Conservation (phyloP, 2,113 vertebrate genomes). For the Semnopithecus entellus region DNA sequence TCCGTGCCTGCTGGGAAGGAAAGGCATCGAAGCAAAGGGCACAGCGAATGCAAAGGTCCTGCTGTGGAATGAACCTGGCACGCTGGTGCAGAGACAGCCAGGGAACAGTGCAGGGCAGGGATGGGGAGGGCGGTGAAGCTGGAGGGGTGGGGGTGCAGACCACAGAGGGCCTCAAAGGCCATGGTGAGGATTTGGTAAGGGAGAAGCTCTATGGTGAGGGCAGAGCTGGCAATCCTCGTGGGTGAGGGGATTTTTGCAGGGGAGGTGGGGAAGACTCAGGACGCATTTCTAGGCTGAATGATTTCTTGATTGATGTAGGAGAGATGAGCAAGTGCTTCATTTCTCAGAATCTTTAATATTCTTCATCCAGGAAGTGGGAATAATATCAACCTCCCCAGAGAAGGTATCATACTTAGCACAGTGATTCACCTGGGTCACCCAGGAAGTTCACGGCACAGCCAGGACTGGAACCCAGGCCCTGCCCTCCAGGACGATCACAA, state of each 20-base stretch:
- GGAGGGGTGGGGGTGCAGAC: too few relatives aligned
- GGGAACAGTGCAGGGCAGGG: fast-evolving
- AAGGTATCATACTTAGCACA: fast-evolving
- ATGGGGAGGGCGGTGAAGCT: background rate
- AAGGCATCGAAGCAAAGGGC: background rate
- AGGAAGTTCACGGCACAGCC: background rate
- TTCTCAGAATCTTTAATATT: too few relatives aligned
- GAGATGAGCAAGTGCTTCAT: background rate
- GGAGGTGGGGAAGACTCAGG: background rate
- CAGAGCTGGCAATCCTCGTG: fast-evolving
- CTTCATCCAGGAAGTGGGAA: background rate
- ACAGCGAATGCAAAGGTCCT: background rate
- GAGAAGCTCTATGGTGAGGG: background rate
- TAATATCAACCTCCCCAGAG: background rate
- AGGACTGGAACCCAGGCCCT: background rate
- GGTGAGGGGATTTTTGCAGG: background rate
- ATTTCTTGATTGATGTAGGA: background rate
- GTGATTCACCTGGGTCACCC: background rate
- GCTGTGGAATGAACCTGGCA: background rate
- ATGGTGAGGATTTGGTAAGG: background rate
- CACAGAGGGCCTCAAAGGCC: background rate
- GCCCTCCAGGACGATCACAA: background rate
- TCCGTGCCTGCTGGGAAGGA: background rate
- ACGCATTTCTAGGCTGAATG: background rate
- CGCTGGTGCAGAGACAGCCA: background rate